Evolutionary conservation across 2,113 vertebrate genomes (phyloP), one percentile per base, ranked within the genome.

Genomic region (Corapipo altera): DNA sequence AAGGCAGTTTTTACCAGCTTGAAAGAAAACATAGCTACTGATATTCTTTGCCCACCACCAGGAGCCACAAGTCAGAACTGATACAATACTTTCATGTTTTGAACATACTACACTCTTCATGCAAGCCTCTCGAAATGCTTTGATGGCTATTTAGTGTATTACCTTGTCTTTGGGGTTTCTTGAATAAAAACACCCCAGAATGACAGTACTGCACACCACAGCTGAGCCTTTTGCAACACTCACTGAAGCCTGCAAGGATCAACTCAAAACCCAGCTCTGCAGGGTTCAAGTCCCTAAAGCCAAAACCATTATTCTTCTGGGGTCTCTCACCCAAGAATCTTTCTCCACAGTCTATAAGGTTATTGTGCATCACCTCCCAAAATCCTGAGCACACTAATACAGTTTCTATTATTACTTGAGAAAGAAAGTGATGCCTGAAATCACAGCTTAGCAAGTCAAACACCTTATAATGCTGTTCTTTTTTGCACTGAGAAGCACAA

Each of bases 1-100:
- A 92, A 76, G 30, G 80, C 55, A 73, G 64, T 55, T 86, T 88
- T 87, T 81, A 97, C n/a, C 33, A 78, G 15, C 58, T 71, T 91
- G 74, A 95, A 86, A 92, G 80, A 85, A 88, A 66, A 58, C 46
- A 80, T 1, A 46, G 74, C 24, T 75, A 61, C 23, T 48, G 76
- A 85, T 91, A 65, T 37, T 73, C 69, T 74, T 66, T 24, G 35
- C 75, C 46, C 69, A 62, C 70, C 81, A 93, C 35, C 66, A 76
- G 55, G 33, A 97, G 59, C 67, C 43, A 0, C 77, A 17, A 64
- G 75, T 48, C 61, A 84, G 52, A 92, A 84, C 18, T 15, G 43
- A 86, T 28, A 86, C 72, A 88, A 51, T 51, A 91, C 77, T 65
- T 62, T 62, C 6, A 5, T 41, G n/a, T 82, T 83, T 85, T 16